These are phyloP conservation scores for Sturmia bella DNA, from an alignment of 2,888 invertebrate species.

Conservation along the genomic window DNA sequence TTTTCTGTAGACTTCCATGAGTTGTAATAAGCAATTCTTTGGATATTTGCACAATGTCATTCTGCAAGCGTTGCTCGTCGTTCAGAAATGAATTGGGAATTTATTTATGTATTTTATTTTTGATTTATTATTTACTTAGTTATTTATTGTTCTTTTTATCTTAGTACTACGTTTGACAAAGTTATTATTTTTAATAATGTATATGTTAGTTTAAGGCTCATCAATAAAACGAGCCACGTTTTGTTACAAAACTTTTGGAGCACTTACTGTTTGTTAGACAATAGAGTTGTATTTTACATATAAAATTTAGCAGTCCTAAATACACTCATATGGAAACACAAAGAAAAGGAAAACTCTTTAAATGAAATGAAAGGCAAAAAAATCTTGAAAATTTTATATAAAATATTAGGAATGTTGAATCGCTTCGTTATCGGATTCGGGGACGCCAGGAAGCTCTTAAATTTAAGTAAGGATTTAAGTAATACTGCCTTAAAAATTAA, in stretches of 20 bases:
- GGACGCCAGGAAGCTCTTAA: constrained; percentile 30
- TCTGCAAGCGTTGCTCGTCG: no score
- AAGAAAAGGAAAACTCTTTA: constrained; percentile 17
- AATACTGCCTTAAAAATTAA: constrained; percentile 75
- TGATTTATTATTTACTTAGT: constrained; percentile 30
- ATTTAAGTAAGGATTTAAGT: constrained; percentile 70
- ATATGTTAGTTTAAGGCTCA: constrained; percentile 64
- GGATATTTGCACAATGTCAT: no score
- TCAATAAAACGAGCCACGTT: constrained; percentile 68
- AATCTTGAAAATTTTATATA: constrained; percentile 43
- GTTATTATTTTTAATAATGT: constrained; percentile 40
- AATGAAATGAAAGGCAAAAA: constrained; percentile 10
- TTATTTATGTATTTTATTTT: constrained; percentile 21
- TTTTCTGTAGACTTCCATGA: no score
- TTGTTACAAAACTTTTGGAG: constrained; percentile 63
- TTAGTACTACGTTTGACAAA: constrained; percentile 45
- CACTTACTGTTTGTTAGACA: constrained; percentile 37
- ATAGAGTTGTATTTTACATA: constrained; percentile 27
- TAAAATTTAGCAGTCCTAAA: constrained; percentile 18
- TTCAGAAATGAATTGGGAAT: no score
- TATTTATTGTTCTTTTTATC: constrained; percentile 3
- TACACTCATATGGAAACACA: constrained; percentile 4
- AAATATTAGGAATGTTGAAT: constrained; percentile 61
- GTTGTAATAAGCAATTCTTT: no score
- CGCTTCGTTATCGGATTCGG: constrained; percentile 18